Percentiles rank a stretch among this genome's conserved stretches.
These are phyloP conservation scores for Lepus timidus DNA, from an alignment of 2,113 vertebrate genomes.

Conservation along the genomic window DNA sequence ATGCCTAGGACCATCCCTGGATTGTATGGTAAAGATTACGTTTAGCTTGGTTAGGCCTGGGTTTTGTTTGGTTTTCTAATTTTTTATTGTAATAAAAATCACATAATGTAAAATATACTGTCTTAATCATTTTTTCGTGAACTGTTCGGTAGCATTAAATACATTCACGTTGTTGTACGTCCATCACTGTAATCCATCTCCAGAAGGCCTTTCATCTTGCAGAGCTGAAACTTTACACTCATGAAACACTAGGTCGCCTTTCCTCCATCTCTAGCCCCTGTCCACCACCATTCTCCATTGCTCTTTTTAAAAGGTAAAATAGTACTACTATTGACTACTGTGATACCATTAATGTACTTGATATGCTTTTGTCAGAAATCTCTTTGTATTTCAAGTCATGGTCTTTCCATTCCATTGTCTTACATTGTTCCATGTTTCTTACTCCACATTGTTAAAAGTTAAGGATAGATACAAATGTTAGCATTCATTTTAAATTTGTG, in stretches of 20 bases:
- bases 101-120: background rate
- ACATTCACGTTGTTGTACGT: background rate
- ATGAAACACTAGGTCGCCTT: background rate
- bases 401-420: background rate
- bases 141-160: too few relatives aligned
- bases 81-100: background rate
- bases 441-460: background rate
- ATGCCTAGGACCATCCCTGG: background rate
- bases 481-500: background rate
- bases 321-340: background rate
- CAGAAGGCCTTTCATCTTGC: background rate
- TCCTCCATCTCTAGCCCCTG: background rate
- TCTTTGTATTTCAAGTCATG: constrained; percentile 16
- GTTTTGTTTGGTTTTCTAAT: background rate
- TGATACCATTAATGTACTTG: background rate
- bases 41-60: background rate
- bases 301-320: background rate
- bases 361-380: background rate
- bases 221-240: background rate
- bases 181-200: background rate
- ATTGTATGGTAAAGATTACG: background rate
- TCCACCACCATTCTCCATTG: background rate
- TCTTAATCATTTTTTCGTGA: too few relatives aligned
- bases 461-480: background rate
- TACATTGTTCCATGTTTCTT: background rate